phyloP scores from a whole-genome alignment of 2,888 invertebrate species.

The Aplocera efformata region DNA sequence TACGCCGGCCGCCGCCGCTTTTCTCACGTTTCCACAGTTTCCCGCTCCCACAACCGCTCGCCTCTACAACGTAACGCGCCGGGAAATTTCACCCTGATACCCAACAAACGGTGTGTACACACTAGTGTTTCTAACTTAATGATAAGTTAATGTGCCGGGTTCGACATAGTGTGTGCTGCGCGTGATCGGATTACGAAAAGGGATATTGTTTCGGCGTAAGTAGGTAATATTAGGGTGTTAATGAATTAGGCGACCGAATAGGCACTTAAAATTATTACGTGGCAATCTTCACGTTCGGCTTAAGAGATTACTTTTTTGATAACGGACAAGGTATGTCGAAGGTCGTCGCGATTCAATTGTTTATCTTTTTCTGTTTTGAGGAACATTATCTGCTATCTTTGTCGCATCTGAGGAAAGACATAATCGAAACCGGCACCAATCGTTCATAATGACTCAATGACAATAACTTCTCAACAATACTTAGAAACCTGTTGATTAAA shows the following conservation, averaged over 20 bases:
- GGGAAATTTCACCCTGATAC: constrained; percentile 65
- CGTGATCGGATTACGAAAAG: constrained; percentile 70
- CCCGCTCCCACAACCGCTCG: constrained; percentile 45
- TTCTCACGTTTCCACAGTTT: constrained; percentile 54
- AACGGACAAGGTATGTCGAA: constrained; percentile 46
- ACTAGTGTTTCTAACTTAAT: constrained; percentile 51
- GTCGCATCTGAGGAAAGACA: not conserved
- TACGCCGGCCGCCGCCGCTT: constrained; percentile 30
- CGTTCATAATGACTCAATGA: not conserved
- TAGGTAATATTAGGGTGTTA: constrained; percentile 49
- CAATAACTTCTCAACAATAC: too few relatives aligned
- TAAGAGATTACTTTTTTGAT: constrained; percentile 41
- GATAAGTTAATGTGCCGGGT: constrained; percentile 62
- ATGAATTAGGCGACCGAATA: constrained; percentile 44
- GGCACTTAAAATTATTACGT: too few relatives aligned
- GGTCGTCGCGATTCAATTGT: constrained; percentile 51
- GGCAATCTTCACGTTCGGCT: too few relatives aligned
- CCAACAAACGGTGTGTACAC: constrained; percentile 62
- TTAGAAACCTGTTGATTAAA: too few relatives aligned
- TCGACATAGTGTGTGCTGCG: constrained; percentile 52
- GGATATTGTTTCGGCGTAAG: constrained; percentile 68
- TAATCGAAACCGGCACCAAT: not conserved
- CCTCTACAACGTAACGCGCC: constrained; percentile 40
- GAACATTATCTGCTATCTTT: constrained; percentile 31
- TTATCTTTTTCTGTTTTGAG: constrained; percentile 51